Evolutionary conservation across 2,888 invertebrate species (phyloP), one percentile per base, ranked within the genome.

Genomic region (Dynastes hyllus): DNA sequence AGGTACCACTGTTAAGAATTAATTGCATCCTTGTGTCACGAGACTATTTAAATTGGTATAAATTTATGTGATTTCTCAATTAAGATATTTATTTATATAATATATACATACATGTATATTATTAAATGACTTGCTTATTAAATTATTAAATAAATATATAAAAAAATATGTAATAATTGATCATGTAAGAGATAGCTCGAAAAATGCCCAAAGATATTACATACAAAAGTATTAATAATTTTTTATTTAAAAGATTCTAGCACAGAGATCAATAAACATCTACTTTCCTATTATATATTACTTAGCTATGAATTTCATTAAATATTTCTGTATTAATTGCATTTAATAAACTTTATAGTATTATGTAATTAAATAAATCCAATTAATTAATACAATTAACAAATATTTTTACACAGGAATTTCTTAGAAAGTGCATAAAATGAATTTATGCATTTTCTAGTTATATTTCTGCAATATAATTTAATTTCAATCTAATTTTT

Each of bases 1-100:
- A 79, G 55, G 80, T 80, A 82, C 83, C 82, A 84, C 83, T 80
- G 78, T 83, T 84, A 81, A 80, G 80, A 81, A 82, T 84, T 82
- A 80, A 83, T 84, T 84, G 84, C 84, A 83, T 82, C 82, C 83
- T 82, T 82, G 81, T 81, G 81, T 83, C 81, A 80, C 78, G 79
- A 81, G 81, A 84, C 80, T 81, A 73, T 67, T 61, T 71, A 70
- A 71, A 70, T 61, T 78, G 78, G 69, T 78, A 70, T 73, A 82
- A 81, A 70, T 81, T 79, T 81, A 79, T 81, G 81, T 82, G 82
- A 82, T 81, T 83, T 81, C 83, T 83, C 79, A 82, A 83, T 83
- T 83, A 81, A 82, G 81, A 81, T 81, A 79, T 80, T 82, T 83
- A 71, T 73, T 73, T 73, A 73, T 73, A 53, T 73, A 73, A 73